These are phyloP conservation scores for Cochlearius cochlearius DNA, from an alignment of 2,113 vertebrate genomes.

Conservation along the genomic window DNA sequence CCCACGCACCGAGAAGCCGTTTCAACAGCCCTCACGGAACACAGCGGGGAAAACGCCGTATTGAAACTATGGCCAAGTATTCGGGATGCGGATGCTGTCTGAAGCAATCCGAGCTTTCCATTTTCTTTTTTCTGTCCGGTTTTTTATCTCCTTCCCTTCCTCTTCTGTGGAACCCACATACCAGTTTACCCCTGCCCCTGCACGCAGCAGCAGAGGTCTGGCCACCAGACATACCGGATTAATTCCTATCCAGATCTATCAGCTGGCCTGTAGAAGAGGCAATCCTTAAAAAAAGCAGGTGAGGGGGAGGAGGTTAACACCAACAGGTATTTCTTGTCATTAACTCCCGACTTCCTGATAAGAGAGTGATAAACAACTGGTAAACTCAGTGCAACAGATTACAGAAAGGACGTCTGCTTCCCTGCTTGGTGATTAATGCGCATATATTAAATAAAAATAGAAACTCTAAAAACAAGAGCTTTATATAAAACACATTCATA, in stretches of 20 bases:
- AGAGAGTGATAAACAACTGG: slow-evolving; percentile 44
- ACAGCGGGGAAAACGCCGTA: background rate
- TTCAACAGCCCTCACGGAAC: background rate
- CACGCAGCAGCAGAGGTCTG: background rate
- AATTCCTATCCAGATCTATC: background rate
- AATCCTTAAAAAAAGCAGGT: slow-evolving; percentile 11
- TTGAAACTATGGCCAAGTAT: background rate
- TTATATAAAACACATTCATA: slow-evolving; percentile 49
- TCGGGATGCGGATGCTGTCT: background rate
- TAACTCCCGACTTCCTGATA: slow-evolving; percentile 58
- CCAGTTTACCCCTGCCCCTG: background rate
- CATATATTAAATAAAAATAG: slow-evolving; percentile 53
- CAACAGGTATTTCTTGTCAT: slow-evolving; percentile 68
- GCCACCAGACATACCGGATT: background rate
- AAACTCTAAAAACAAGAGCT: slow-evolving; percentile 23
- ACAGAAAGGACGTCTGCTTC: slow-evolving; percentile 24
- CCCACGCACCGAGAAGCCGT: background rate
- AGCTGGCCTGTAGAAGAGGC: background rate
- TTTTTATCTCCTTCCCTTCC: background rate
- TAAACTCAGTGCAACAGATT: slow-evolving; percentile 34
- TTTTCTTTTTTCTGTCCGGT: background rate
- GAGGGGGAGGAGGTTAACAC: slow-evolving; percentile 19
- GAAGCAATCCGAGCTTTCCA: background rate
- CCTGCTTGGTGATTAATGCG: slow-evolving; percentile 35
- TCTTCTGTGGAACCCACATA: background rate